phyloP scores from a whole-genome alignment of 2,888 invertebrate genomes.

The Perizoma flavofasciatum region DNA sequence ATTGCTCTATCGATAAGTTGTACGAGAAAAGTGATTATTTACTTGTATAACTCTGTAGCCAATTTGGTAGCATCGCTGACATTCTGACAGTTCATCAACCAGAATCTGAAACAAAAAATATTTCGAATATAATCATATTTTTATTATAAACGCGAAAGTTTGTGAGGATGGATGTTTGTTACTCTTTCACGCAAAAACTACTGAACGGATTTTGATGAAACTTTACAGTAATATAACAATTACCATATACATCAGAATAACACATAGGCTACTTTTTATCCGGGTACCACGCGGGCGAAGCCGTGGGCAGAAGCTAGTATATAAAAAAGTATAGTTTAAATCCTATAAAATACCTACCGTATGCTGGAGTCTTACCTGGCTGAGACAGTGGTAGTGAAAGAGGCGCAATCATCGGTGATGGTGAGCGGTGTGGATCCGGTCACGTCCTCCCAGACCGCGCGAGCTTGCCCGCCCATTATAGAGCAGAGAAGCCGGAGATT shows the following conservation, averaged over 20 bases:
- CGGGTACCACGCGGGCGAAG: too few relatives aligned
- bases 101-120: slow-evolving; percentile 87
- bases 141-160: too few relatives aligned
- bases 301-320: too few relatives aligned
- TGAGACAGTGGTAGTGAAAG: slow-evolving; percentile 99
- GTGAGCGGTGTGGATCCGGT: slow-evolving; percentile 99
- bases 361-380: slow-evolving; percentile 80
- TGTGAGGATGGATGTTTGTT: too few relatives aligned
- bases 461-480: slow-evolving; percentile 97
- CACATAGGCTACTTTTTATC: too few relatives aligned
- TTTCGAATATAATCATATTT: background rate
- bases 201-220: too few relatives aligned
- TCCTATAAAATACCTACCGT: background rate
- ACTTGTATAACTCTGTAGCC: slow-evolving; percentile 98
- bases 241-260: too few relatives aligned
- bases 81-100: slow-evolving; percentile 99
- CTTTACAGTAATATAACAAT: too few relatives aligned
- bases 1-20: too few relatives aligned
- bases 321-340: too few relatives aligned
- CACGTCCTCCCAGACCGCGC: slow-evolving; percentile 99
- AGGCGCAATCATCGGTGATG: slow-evolving; percentile 98
- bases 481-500: slow-evolving; percentile 94
- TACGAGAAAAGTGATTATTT: slow-evolving; percentile 56
- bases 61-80: slow-evolving; percentile 97
- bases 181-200: too few relatives aligned